Evolutionary conservation across 2,113 vertebrate genomes (phyloP).

Genomic region (Malurus melanocephalus): DNA sequence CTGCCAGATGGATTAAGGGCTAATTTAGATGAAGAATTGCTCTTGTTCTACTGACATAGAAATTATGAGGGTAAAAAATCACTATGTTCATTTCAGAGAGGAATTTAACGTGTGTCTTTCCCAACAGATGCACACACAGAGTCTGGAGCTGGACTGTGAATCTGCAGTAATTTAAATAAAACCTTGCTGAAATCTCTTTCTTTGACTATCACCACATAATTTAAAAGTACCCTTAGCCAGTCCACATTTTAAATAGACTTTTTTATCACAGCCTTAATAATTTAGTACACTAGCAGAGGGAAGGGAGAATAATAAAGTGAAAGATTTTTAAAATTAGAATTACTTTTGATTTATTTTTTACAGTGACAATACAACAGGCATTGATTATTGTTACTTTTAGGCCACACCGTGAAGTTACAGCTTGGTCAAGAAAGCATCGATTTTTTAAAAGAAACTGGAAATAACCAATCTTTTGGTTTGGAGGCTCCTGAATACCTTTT

Average conservation of each 20-base stretch:
- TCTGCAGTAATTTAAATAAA: neutral
- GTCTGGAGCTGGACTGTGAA: neutral
- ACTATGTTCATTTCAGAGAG: neutral
- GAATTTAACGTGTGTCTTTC: neutral
- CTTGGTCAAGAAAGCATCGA: neutral
- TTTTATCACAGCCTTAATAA: neutral
- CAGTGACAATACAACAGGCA: neutral
- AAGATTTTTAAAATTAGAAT: neutral
- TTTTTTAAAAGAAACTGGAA: neutral
- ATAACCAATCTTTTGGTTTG: neutral
- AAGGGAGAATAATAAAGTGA: neutral
- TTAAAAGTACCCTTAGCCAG: neutral
- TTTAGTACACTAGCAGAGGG: neutral
- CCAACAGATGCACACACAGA: neutral
- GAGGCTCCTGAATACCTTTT: neutral
- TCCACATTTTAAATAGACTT: neutral
- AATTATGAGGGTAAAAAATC: neutral
- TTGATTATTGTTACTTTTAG: neutral
- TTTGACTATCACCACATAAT: neutral
- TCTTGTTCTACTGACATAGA: neutral
- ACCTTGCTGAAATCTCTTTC: neutral
- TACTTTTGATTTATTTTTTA: neutral
- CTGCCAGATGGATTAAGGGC: neutral
- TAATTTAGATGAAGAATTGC: neutral
- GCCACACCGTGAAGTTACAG: neutral